Evolutionary conservation across 2,888 invertebrate species (phyloP).

Genomic region (Apodemia mormo): DNA sequence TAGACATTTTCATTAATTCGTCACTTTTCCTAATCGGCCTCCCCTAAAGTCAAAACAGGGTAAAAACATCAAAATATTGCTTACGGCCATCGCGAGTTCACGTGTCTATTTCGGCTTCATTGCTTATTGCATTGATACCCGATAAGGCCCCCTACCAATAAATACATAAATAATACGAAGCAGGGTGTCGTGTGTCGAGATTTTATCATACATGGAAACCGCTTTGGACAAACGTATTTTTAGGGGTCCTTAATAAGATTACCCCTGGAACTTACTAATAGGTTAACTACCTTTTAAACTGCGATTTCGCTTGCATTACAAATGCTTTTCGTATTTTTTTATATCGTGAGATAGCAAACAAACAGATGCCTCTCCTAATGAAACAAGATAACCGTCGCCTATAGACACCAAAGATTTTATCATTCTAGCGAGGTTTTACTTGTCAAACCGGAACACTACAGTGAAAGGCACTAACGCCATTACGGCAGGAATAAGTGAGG

Average conservation of each 20-base stretch:
- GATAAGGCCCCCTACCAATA: slow-evolving; percentile 52
- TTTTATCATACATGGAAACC: slow-evolving; percentile 17
- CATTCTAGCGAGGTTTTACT: no score
- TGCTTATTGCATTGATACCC: slow-evolving; percentile 36
- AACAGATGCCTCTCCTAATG: no score
- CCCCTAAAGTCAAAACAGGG: background rate
- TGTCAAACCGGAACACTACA: no score
- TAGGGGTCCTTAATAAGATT: background rate
- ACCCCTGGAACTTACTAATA: no score
- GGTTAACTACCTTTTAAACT: no score
- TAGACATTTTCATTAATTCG: background rate
- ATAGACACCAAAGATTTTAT: no score
- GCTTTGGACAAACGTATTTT: slow-evolving; percentile 7
- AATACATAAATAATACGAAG: slow-evolving; percentile 58
- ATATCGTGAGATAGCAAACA: no score
- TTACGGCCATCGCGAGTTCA: background rate
- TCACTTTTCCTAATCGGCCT: background rate
- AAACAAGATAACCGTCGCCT: no score
- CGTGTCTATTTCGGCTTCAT: slow-evolving; percentile 17
- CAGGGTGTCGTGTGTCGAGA: slow-evolving; percentile 27
- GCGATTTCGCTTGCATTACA: no score
- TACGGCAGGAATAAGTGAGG: no score
- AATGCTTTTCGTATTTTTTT: no score
- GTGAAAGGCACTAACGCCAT: no score
- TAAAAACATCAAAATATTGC: slow-evolving; percentile 15